A percentile compares a stretch with the other conserved stretches of the same genome.
Evolutionary conservation across 2,113 vertebrate genomes (phyloP).

Genomic region (Rhombomys opimus): DNA sequence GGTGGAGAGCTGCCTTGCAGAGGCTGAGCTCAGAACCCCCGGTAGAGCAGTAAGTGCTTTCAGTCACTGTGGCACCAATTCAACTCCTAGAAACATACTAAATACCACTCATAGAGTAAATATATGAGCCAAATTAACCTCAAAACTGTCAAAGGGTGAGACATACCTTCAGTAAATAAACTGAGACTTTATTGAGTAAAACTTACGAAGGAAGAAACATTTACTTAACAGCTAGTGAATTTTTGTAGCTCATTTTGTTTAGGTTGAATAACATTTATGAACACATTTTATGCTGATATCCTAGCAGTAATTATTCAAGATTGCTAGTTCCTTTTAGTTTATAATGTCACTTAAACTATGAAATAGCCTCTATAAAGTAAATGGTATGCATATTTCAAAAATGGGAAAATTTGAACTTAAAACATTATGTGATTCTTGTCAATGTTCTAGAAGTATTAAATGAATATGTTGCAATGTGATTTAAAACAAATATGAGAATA

Average conservation of each 20-base stretch:
- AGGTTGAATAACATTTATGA: background rate
- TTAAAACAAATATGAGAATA: background rate
- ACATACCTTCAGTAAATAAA: background rate
- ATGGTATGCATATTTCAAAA: background rate
- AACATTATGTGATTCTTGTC: background rate
- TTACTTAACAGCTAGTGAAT: background rate
- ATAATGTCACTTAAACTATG: background rate
- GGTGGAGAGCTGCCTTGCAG: background rate
- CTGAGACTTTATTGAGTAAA: background rate
- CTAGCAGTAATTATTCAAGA: slow-evolving; percentile 2
- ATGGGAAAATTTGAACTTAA: background rate
- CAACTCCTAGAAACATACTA: background rate
- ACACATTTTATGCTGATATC: background rate
- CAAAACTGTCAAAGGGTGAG: background rate
- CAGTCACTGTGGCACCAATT: background rate
- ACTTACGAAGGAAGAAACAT: background rate
- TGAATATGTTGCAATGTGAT: background rate
- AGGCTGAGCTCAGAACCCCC: background rate
- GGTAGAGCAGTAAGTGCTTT: background rate
- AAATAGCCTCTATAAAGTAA: background rate
- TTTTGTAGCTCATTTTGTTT: slow-evolving; percentile 1
- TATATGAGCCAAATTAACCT: background rate
- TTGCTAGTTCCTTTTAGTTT: background rate
- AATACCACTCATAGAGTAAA: background rate
- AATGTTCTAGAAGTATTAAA: background rate